Evolutionary conservation across 2,113 vertebrate genomes (phyloP), one percentile per base, ranked within the genome.

Genomic region (Anseranas semipalmata): DNA sequence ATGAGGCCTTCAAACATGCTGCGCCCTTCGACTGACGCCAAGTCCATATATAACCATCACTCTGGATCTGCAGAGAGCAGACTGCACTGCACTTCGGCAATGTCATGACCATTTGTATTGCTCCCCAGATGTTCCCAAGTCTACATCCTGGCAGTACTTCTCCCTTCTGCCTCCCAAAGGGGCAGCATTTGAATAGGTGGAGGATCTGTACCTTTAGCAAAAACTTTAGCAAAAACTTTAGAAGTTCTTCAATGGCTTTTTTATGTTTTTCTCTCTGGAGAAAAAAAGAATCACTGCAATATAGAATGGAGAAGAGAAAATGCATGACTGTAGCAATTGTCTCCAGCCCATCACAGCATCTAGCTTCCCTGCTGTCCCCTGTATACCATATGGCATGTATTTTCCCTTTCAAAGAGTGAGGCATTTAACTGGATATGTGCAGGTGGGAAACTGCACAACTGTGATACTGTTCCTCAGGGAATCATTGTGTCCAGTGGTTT

Each of bases 1-100:
- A 80, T 33, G 59, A 85, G 52, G 71, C 70, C 80, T 88, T 84
- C 0, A 0, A 71, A 71, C 46, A 58, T 0, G 0, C 33, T 46
- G 24, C 59, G 48, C 17, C 73, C 74, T 82, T 72, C 2, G 3
- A 39, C 27, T 72, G 75, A 43, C 1, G 6, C 35, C 68, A 60
- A 67, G 33, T 63, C 46, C 7, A 0, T 45, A 32, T 65, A 55
- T 9, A 67, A n/a, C 37, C 72, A 46, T 28, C 30, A 28, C 13
- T 67, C 37, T 50, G 0, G 0, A 20, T 12, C 24, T 28, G 28
- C 30, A 50, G 3, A 14, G 41, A 67, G 48, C 65, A 89, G 76
- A 72, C 45, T 32, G 50, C 45, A 53, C 74, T 72, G 33, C 45
- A 52, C n/a, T 58, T 82, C 35, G 67, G 39, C 5, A 1, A 10